Evolutionary conservation across 2,113 vertebrate genomes (phyloP), one percentile per base, ranked within the genome.

Genomic region (Oreochromis spilurus): DNA sequence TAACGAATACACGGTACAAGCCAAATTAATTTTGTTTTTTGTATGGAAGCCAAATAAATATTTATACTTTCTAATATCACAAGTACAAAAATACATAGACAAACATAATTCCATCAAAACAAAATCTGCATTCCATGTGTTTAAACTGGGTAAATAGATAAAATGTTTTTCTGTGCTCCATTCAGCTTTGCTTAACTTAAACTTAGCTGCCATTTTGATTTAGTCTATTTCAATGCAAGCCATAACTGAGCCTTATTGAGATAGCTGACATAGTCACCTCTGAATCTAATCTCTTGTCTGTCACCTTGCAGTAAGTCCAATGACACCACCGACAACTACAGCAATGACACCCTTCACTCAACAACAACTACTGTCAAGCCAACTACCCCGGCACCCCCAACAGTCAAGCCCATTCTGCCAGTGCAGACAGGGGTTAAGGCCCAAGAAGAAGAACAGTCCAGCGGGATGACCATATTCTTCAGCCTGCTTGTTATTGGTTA

Each of bases 391-490:
- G 94, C 96, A 60, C 96, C 97, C 4, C 97, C 98, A 1, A 98
- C 97, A 1, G 96, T 96, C 24, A 98, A 97, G 70, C 98, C 98
- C 48, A 99, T 99, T 89, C 96, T 99, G 6, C 98, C 98, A 0
- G 97, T 98, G 29, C 98, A 99, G 94, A 99, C 98, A 0, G 99
- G 99, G 26, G 98, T 98, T 82, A 97, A 99, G 87, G 98, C 99
- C 2, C 99, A 99, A 94, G 98, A 99, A 83, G 98, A 99, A 94
- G 98, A 99, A 45, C 98, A 99, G 92, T 99, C 99, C 1, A 99
- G 97, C 2, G 99, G 99, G 89, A 97, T 99, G 98, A 99, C 97
- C 1, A 99, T 99, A 70, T 99, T 99, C 95, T 99, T 99, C 95
- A 99, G 97, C 84, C 97, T 99, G 79, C 97, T 99, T 4, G 98